Evolutionary conservation across 53 echinoderm and acorn worm species (phyloP).

Genomic region (Antedon mediterranea): DNA sequence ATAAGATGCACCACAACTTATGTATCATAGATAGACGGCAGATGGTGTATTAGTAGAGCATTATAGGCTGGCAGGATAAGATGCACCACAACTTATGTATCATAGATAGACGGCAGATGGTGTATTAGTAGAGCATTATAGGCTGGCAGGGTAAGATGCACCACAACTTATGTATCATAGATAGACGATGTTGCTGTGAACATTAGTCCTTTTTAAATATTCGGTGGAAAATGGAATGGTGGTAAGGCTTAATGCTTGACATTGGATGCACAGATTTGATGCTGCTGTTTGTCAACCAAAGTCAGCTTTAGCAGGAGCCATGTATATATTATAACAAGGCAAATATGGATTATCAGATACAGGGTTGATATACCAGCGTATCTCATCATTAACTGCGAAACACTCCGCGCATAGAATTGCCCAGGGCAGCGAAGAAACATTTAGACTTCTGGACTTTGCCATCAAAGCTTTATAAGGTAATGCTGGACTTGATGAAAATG

Average conservation of each 20-base stretch:
- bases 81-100: no score
- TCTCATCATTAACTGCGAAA: conserved; percentile 5
- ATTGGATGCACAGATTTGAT: conserved; percentile 24
- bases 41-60: no score
- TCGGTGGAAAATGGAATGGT: conserved; percentile 17
- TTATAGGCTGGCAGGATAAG: no score
- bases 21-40: no score
- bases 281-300: conserved; percentile 7
- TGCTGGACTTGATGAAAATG: conserved; percentile 18
- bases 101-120: conserved; percentile 28
- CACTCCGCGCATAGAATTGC: conserved; percentile 15
- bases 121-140: conserved; percentile 10
- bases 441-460: conserved; percentile 4
- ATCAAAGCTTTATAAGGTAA: conserved; percentile 16
- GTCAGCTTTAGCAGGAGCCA: conserved; percentile 17
- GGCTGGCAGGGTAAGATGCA: conserved; percentile 9
- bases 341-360: conserved; percentile 16
- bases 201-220: conserved; percentile 4
- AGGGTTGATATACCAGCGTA: not conserved
- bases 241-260: conserved; percentile 10
- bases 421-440: conserved; percentile 19
- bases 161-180: conserved; percentile 24
- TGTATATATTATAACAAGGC: conserved; percentile 19
- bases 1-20: no score
- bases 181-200: conserved; percentile 16